Evolutionary conservation across 2,888 invertebrate species (phyloP).

Genomic region (Shargacucullia verbasci): DNA sequence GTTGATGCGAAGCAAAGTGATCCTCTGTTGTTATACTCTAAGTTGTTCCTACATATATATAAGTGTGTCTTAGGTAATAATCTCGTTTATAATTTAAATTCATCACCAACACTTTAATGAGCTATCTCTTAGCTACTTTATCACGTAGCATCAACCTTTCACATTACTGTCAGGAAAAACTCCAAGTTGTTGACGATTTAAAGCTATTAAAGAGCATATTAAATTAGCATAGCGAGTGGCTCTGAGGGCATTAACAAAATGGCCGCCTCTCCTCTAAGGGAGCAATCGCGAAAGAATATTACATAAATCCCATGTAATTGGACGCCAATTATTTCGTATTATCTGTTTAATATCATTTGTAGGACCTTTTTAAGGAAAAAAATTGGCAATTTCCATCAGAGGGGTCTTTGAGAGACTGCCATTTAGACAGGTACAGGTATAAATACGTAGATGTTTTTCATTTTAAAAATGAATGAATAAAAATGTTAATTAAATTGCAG

Average conservation of each 20-base stretch:
- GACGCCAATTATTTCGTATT: conserved; percentile 52
- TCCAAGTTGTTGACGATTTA: conserved; percentile 66
- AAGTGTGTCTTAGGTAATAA: no score
- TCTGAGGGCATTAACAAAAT: conserved; percentile 59
- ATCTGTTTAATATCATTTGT: conserved; percentile 47
- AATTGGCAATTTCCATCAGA: conserved; percentile 32
- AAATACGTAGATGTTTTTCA: no score
- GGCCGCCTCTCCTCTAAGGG: conserved; percentile 43
- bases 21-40: no score
- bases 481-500: no score
- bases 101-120: no score
- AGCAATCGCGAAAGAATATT: conserved; percentile 49
- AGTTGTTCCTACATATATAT: no score
- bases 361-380: conserved; percentile 21
- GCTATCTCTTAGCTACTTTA: neutral
- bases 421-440: no score
- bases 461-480: neutral
- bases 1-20: no score
- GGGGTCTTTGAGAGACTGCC: neutral
- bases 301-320: conserved; percentile 58
- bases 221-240: conserved; percentile 70
- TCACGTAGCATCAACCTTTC: conserved; percentile 10
- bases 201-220: conserved; percentile 65
- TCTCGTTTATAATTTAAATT: no score
- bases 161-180: conserved; percentile 39